Evolutionary conservation across 2,888 invertebrate genomes (phyloP).

Genomic region (Drosophila putrida): DNA sequence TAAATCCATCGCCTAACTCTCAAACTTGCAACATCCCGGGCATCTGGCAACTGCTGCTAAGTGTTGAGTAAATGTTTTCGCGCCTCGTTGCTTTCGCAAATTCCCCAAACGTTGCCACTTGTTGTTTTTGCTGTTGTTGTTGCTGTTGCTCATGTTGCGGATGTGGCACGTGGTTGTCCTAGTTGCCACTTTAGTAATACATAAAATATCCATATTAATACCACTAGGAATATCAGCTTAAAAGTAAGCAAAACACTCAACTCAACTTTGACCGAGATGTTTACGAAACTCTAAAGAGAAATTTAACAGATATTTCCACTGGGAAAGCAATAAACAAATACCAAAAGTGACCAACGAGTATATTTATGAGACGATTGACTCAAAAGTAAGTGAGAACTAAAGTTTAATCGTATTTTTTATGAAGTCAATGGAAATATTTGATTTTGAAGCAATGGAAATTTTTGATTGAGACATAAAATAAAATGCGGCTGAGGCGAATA

Average conservation of each 20-base stretch:
- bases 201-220: conserved; percentile 42
- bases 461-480: neutral
- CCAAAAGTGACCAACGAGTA: neutral
- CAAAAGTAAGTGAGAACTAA: neutral
- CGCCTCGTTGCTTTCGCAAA: conserved; percentile 77
- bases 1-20: conserved; percentile 15
- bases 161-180: conserved; percentile 63
- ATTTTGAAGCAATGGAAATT: neutral
- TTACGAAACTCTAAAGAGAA: conserved; percentile 1
- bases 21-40: conserved; percentile 56
- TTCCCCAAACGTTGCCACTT: conserved; percentile 65
- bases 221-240: conserved; percentile 27
- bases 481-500: too few relatives aligned
- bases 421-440: neutral
- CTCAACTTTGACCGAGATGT: conserved; percentile 18
- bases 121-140: conserved; percentile 22
- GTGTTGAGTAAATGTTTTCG: conserved; percentile 81
- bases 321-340: neutral
- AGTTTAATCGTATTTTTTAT: neutral
- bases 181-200: conserved; percentile 31
- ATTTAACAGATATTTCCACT: conserved; percentile 18
- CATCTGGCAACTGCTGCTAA: conserved; percentile 71
- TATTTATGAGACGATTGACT: neutral
- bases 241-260: conserved; percentile 1
- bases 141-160: conserved; percentile 39